Percentiles rank a stretch among this genome's conserved stretches.
These are phyloP conservation scores for Octomys mimax DNA, from an alignment of 2,797 vertebrate genomes.

Conservation along the genomic window DNA sequence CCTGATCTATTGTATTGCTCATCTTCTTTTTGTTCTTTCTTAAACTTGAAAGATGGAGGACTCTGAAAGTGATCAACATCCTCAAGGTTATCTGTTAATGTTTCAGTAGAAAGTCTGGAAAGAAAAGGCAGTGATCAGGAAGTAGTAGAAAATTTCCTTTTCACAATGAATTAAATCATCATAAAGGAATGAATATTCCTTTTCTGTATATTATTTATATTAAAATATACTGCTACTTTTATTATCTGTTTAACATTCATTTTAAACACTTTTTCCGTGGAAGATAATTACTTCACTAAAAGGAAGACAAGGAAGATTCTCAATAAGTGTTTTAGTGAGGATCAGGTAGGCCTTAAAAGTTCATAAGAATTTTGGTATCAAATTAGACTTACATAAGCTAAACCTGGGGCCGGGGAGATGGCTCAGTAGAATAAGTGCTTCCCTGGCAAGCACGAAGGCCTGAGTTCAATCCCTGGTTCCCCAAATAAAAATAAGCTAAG, in stretches of 20 bases:
- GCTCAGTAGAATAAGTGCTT: no score
- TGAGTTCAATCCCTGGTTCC: no score
- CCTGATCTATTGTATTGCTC: background rate
- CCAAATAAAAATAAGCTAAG: background rate
- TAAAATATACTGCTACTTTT: background rate
- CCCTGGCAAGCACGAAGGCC: no score
- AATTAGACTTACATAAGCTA: constrained; percentile 4
- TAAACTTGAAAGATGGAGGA: constrained; percentile 35
- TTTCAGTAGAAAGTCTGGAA: background rate
- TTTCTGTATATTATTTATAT: constrained; percentile 16
- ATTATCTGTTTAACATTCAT: background rate
- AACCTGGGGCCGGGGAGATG: background rate
- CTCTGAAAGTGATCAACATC: constrained; percentile 12
- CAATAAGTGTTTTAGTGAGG: background rate
- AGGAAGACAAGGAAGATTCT: constrained; percentile 20
- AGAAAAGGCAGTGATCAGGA: background rate
- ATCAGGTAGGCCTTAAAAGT: constrained; percentile 25
- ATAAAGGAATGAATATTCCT: background rate
- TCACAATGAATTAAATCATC: constrained; percentile 39
- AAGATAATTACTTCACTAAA: constrained; percentile 43
- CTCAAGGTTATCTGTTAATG: constrained; percentile 28
- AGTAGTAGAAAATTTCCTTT: background rate
- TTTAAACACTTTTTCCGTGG: constrained; percentile 1
- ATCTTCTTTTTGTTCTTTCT: constrained; percentile 46
- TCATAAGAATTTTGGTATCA: constrained; percentile 35